These are phyloP conservation scores for Urosaurus nigricauda DNA, from an alignment of 2,797 vertebrate species.

Conservation along the genomic window DNA sequence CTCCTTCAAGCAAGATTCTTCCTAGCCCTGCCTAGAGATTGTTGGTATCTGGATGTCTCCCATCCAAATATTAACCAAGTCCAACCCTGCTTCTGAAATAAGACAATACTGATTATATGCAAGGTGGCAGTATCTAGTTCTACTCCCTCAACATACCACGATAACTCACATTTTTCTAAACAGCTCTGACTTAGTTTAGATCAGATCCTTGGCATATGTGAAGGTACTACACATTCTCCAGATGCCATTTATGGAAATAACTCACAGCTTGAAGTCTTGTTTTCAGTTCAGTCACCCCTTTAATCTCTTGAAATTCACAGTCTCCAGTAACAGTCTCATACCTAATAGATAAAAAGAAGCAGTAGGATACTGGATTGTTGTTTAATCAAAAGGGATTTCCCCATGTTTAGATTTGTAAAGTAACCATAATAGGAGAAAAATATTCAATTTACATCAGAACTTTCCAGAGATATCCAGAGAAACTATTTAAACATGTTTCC, in stretches of 20 bases:
- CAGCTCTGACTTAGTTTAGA: not conserved
- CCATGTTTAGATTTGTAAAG: not conserved
- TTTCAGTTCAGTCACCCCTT: slow-evolving; percentile 54
- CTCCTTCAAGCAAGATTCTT: too few species aligned
- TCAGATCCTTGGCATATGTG: not conserved
- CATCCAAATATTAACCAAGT: too few species aligned
- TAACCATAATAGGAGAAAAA: not conserved
- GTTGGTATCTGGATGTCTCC: too few species aligned
- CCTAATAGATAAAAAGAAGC: slow-evolving; percentile 53
- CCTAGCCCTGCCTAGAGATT: too few species aligned
- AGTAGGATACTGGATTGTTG: not conserved
- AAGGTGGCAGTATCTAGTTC: too few species aligned
- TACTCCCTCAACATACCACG: not conserved
- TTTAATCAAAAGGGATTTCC: not conserved
- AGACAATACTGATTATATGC: too few species aligned
- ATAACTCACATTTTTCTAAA: not conserved
- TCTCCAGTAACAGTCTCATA: slow-evolving; percentile 21
- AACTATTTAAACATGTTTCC: not conserved
- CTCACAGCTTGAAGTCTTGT: slow-evolving; percentile 76
- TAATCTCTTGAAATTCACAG: slow-evolving; percentile 48
- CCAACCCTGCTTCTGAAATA: too few species aligned
- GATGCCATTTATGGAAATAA: not conserved
- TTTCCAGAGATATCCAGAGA: not conserved
- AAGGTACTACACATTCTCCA: fast-evolving
- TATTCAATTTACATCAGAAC: fast-evolving